Base-by-base conservation (phyloP, 2,797 vertebrate genomes). In the Sebastes trivittatus region DNA sequence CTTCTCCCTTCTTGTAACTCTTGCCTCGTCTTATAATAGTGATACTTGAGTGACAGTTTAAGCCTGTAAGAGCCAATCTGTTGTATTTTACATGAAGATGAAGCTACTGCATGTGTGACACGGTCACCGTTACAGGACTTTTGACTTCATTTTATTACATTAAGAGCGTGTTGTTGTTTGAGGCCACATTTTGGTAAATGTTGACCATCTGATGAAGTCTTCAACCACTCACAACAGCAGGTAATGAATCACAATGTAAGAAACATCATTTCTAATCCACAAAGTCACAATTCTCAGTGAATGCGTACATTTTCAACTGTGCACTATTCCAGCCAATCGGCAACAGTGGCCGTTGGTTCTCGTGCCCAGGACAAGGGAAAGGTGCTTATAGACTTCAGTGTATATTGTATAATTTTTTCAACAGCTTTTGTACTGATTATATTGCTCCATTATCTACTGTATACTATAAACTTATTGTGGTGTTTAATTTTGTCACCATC, bases 301-400 rank as follows among this genome's bases (percentile, higher is more conserved):
- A 52, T 9, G 8, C 3, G 49, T n/a, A 52, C 20, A 52, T 52
- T 52, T 52, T 52, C 46, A 52, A n/a, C 46, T 52, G 3, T 52
- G 9, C 49, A 52, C 42, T 46, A 46, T 46, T 18, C 42, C 49
- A 49, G 18, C 46, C 16, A 0, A 49, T 49, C 6, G 5, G 46
- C 46, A 49, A 7, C 36, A 38, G 36, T 36, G 34, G 11, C 0
- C 34, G 0, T 38, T 38, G 36, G 36, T 38, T 38, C 0, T 38
- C 36, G 1, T 38, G 36, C 46, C 46, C 38, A 42, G 38, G 38
- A 42, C 42, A 46, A 0, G 14, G 42, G 42, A 46, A 46, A 18
- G 42, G 42, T 46, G 16, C 16, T 46, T 18, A 46, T 18, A 46
- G 42, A 46, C 6, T 46, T 46, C 42, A 46, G 42, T 46, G 42